Percentiles rank a stretch among this genome's conserved stretches.
Evolutionary conservation across 2,113 vertebrate genomes (phyloP).

Genomic region (Pseudonaja textilis): DNA sequence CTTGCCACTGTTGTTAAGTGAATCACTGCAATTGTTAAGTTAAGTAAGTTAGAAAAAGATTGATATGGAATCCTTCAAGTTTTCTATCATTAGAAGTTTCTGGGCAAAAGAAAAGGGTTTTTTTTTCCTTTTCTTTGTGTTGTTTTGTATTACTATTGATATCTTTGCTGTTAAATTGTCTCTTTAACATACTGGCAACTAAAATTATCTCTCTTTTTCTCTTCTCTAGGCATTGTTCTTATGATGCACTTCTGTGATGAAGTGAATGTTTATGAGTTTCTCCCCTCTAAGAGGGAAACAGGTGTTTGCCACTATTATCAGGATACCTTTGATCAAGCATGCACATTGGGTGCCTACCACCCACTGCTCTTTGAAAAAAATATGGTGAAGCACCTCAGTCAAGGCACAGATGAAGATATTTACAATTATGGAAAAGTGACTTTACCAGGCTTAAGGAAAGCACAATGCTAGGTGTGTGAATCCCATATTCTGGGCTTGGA

Average conservation of each 20-base stretch:
- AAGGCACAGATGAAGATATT: constrained; percentile 70
- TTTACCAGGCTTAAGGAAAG: constrained; percentile 65
- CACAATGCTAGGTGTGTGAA: constrained; percentile 49
- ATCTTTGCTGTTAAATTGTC: not conserved
- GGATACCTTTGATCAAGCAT: constrained; percentile 69
- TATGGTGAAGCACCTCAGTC: constrained; percentile 74
- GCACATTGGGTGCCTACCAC: constrained; percentile 79
- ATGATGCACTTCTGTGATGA: constrained; percentile 78
- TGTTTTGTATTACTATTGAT: not conserved
- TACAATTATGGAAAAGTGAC: constrained; percentile 69
- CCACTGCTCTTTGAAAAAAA: constrained; percentile 80
- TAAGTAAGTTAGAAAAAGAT: not conserved
- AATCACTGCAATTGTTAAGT: not conserved
- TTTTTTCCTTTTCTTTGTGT: not conserved
- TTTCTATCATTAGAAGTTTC: not conserved
- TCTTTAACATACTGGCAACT: not conserved
- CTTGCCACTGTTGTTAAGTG: not conserved
- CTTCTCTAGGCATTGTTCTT: constrained; percentile 69
- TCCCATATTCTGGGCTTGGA: not conserved
- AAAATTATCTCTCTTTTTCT: not conserved
- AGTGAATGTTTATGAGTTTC: constrained; percentile 76
- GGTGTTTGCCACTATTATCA: constrained; percentile 78
- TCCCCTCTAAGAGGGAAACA: constrained; percentile 76
- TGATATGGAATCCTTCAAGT: not conserved
- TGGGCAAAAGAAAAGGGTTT: not conserved